Percentiles rank a stretch among this genome's conserved stretches.
These are phyloP conservation scores for Dunckerocampus dactyliophorus DNA, from an alignment of 2,113 vertebrate species.

Conservation along the genomic window DNA sequence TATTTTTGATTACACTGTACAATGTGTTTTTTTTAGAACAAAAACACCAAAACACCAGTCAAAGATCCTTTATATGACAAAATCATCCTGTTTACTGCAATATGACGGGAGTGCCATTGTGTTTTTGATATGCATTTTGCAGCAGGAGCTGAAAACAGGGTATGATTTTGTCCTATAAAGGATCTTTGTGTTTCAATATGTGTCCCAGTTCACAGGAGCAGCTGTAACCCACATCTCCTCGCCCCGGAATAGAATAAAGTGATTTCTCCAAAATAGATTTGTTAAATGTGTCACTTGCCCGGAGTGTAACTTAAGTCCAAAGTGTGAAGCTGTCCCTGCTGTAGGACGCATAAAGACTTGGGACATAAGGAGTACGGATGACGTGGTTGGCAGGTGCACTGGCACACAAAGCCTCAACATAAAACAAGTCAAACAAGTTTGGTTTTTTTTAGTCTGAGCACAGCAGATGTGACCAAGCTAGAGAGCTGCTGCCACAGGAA, in stretches of 20 bases:
- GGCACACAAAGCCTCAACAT: background rate
- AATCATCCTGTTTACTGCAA: too few relatives aligned
- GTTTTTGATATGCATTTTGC: too few relatives aligned
- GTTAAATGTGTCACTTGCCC: conserved; percentile 48
- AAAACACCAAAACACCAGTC: too few relatives aligned
- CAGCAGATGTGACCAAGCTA: background rate
- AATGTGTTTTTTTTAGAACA: too few relatives aligned
- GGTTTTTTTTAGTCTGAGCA: background rate
- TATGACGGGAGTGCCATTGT: too few relatives aligned
- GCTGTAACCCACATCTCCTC: conserved; percentile 68
- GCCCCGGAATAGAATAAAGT: conserved; percentile 53
- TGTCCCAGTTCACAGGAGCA: conserved; percentile 49
- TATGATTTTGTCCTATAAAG: too few relatives aligned
- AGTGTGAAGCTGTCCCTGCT: background rate
- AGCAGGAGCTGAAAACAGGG: too few relatives aligned
- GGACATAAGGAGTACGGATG: background rate
- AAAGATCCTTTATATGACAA: too few relatives aligned
- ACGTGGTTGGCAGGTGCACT: conserved; percentile 1
- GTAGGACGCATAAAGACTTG: background rate
- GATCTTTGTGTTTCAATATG: background rate
- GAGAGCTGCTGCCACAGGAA: conserved; percentile 36
- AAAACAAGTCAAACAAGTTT: too few relatives aligned
- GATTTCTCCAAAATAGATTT: conserved; percentile 64
- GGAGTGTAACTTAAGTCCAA: background rate
- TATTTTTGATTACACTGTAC: too few relatives aligned